Evolutionary conservation across 2,797 vertebrate genomes (phyloP).

Genomic region (Cercopithecus mitis): DNA sequence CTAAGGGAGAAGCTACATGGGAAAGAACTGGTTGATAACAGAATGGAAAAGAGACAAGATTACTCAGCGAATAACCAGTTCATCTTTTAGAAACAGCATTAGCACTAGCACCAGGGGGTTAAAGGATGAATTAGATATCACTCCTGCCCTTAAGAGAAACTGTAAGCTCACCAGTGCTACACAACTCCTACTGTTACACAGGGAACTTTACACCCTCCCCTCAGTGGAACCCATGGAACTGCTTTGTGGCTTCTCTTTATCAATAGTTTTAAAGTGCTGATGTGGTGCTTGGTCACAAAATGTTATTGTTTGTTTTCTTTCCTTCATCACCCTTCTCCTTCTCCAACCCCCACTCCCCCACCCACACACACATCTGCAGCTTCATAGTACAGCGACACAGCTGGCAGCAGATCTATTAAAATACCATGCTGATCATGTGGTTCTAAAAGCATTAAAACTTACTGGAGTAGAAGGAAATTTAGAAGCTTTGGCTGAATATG

Average conservation of each 20-base stretch:
- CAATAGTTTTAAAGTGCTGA: background rate
- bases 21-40: background rate
- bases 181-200: background rate
- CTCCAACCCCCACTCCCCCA: background rate
- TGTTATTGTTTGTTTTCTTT: background rate
- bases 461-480: constrained; percentile 95
- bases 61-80: background rate
- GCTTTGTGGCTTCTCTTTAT: background rate
- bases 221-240: background rate
- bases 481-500: constrained; percentile 93
- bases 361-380: constrained; percentile 82
- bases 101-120: background rate
- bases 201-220: background rate
- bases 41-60: background rate
- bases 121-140: background rate
- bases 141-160: background rate
- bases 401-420: constrained; percentile 93
- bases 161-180: background rate
- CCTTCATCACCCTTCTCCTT: constrained; percentile 9
- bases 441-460: constrained; percentile 93
- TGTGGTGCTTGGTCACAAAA: background rate
- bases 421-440: constrained; percentile 92
- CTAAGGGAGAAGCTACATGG: background rate
- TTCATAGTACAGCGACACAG: constrained; percentile 92
- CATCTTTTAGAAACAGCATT: background rate